Percentiles rank a stretch among this genome's conserved stretches.
Evolutionary conservation across 2,888 invertebrate species (phyloP).

Genomic region (Hofmannophila pseudospretella): DNA sequence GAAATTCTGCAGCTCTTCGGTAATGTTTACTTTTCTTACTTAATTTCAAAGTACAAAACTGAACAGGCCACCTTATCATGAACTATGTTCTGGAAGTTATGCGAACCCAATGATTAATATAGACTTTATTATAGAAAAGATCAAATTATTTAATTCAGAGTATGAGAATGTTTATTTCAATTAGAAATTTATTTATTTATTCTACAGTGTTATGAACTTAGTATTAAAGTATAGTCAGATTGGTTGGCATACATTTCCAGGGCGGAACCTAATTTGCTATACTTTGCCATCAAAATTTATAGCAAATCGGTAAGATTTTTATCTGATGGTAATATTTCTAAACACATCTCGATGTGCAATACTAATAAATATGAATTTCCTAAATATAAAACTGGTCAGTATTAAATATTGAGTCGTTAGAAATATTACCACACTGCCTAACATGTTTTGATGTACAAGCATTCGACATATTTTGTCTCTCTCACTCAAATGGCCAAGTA

Average conservation of each 20-base stretch:
- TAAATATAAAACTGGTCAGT: too few species aligned
- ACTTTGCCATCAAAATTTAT: neutral
- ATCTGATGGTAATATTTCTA: neutral
- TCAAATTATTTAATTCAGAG: slow-evolving; percentile 63
- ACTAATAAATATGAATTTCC: too few species aligned
- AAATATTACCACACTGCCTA: too few species aligned
- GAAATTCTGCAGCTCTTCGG: slow-evolving; percentile 59
- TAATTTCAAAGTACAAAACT: slow-evolving; percentile 74
- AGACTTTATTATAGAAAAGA: slow-evolving; percentile 48
- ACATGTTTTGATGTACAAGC: too few species aligned
- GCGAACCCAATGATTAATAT: slow-evolving; percentile 42
- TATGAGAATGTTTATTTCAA: slow-evolving; percentile 57
- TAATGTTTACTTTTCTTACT: slow-evolving; percentile 49
- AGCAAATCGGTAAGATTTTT: slow-evolving; percentile 3
- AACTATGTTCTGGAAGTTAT: slow-evolving; percentile 47
- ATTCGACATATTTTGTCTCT: too few species aligned
- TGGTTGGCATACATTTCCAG: slow-evolving; percentile 44
- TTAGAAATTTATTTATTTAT: slow-evolving; percentile 65
- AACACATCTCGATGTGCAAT: too few species aligned
- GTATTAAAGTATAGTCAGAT: slow-evolving; percentile 49
- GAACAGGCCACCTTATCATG: slow-evolving; percentile 54
- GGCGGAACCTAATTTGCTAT: slow-evolving; percentile 12
- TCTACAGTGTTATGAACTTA: slow-evolving; percentile 44
- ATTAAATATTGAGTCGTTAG: too few species aligned
- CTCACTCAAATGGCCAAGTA: too few species aligned